Evolutionary conservation across 2,888 invertebrate genomes (phyloP).

Genomic region (Scaptomyza tumidula): DNA sequence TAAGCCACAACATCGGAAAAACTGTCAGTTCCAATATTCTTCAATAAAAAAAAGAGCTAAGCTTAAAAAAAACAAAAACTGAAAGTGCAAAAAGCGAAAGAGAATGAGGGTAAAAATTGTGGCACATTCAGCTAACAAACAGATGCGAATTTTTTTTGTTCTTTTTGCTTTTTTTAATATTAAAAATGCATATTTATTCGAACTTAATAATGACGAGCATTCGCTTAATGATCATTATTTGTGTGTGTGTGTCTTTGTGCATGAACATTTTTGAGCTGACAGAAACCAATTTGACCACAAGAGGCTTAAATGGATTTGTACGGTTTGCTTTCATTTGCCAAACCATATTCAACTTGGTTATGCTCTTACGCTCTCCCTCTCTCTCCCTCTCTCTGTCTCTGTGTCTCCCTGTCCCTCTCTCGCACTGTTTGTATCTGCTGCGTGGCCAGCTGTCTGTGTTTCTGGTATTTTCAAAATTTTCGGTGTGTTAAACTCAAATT

Average conservation of each 20-base stretch:
- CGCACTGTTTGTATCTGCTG: not conserved
- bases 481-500: slow-evolving; percentile 34
- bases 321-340: slow-evolving; percentile 1
- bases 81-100: not conserved
- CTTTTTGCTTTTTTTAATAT: not conserved
- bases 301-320: slow-evolving; percentile 37
- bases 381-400: not conserved
- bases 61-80: no score
- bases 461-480: slow-evolving; percentile 19
- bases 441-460: slow-evolving; percentile 28
- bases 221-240: not conserved
- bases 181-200: not conserved
- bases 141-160: not conserved
- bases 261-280: slow-evolving; percentile 11
- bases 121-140: not conserved
- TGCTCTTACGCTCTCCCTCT: not conserved
- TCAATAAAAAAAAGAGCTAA: not conserved
- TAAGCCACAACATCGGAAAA: not conserved
- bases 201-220: no score
- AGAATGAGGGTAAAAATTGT: slow-evolving; percentile 4
- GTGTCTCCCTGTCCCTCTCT: not conserved
- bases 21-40: not conserved
- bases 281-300: slow-evolving; percentile 40
- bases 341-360: not conserved
- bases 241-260: not conserved